Conservation (phyloP, 2,113 vertebrate species). For the Trogon surrucura region DNA sequence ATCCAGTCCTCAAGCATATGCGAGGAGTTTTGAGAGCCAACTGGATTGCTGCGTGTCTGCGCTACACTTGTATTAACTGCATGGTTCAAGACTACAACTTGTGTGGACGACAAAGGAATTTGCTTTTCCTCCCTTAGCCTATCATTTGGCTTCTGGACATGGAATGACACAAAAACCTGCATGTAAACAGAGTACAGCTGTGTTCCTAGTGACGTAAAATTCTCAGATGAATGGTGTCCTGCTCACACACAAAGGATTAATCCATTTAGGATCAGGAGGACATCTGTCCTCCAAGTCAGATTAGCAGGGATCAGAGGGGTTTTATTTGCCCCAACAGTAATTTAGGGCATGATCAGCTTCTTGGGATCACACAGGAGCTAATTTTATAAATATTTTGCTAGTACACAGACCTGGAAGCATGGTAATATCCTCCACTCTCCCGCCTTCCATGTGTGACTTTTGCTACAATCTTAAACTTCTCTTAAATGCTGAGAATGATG, state of each 20-base stretch:
- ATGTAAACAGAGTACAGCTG: constrained; percentile 59
- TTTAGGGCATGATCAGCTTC: constrained; percentile 51
- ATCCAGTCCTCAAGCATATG: background rate
- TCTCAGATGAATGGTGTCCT: constrained; percentile 41
- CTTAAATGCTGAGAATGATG: background rate
- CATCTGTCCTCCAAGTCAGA: constrained; percentile 62
- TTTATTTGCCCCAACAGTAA: constrained; percentile 57
- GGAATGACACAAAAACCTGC: background rate
- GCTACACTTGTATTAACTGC: background rate
- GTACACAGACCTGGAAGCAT: background rate
- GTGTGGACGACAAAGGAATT: background rate
- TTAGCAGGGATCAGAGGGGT: constrained; percentile 57
- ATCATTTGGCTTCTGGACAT: background rate
- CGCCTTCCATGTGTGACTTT: background rate
- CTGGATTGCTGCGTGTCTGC: background rate
- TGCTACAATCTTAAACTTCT: background rate
- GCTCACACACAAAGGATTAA: constrained; percentile 56
- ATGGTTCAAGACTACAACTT: background rate
- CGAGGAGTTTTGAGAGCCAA: background rate
- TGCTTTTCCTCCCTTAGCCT: background rate
- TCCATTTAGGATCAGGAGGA: constrained; percentile 38
- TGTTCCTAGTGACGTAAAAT: constrained; percentile 46
- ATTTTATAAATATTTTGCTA: constrained; percentile 46
- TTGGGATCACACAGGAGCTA: constrained; percentile 42
- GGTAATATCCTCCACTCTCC: background rate